Evolutionary conservation across 2,888 invertebrate species (phyloP).

Genomic region (Julus scanicus): DNA sequence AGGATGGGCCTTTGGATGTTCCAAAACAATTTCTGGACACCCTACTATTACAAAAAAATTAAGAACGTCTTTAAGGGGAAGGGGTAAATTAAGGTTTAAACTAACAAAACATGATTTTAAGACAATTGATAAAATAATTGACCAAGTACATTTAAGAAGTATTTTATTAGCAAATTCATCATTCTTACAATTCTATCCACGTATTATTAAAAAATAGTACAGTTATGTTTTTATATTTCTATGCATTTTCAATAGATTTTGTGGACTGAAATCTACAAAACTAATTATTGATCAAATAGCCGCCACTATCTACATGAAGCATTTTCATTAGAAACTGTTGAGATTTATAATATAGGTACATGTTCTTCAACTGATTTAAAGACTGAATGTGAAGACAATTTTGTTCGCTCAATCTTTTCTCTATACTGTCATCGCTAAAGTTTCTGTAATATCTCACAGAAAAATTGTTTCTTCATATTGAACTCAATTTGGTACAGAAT

Average conservation of each 20-base stretch:
- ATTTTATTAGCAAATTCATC: constrained; percentile 22
- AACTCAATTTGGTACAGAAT: too few species aligned
- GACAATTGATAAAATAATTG: neutral
- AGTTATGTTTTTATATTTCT: neutral
- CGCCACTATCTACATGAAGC: neutral
- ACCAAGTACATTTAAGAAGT: neutral
- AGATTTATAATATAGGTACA: neutral
- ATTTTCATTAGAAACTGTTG: neutral
- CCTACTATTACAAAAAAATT: too few species aligned
- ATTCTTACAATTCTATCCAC: neutral
- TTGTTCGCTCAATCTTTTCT: too few species aligned
- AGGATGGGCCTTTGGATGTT: too few species aligned
- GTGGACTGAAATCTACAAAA: neutral
- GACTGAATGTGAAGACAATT: too few species aligned
- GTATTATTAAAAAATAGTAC: constrained; percentile 24
- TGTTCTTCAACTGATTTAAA: neutral
- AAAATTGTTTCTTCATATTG: too few species aligned
- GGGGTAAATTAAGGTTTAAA: neutral
- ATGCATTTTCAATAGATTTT: neutral
- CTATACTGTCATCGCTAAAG: neutral
- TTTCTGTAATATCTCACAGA: neutral
- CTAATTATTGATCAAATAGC: neutral
- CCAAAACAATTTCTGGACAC: too few species aligned
- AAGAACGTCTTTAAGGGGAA: too few species aligned
- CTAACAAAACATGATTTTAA: neutral